phyloP scores from a whole-genome alignment of 2,888 invertebrate genomes.

The Calliphora vomitoria region DNA sequence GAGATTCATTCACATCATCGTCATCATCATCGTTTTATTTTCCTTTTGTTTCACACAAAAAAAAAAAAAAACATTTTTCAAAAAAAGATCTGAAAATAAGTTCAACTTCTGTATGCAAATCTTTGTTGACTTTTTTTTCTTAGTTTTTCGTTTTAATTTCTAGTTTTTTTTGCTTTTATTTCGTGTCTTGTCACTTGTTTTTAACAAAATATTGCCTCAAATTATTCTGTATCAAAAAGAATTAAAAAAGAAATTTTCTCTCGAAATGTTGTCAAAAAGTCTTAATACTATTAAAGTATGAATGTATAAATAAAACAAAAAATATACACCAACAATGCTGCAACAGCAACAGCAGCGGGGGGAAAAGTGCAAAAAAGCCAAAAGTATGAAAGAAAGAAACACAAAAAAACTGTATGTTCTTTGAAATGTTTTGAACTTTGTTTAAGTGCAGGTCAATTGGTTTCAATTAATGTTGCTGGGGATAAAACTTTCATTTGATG shows the following conservation, averaged over 20 bases:
- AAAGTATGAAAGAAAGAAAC: conserved; percentile 1
- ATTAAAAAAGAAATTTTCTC: conserved; percentile 23
- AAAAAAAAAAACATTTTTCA: conserved; percentile 22
- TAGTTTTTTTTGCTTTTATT: conserved; percentile 45
- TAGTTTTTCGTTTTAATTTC: conserved; percentile 42
- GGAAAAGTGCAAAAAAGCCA: conserved; percentile 18
- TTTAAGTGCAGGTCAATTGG: conserved; percentile 72
- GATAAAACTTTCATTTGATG: conserved; percentile 67
- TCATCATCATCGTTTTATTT: conserved; percentile 48
- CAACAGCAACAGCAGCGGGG: background rate
- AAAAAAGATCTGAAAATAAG: conserved; percentile 43
- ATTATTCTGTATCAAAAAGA: conserved; percentile 48
- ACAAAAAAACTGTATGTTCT: conserved; percentile 40
- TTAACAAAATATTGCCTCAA: conserved; percentile 53
- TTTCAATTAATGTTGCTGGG: conserved; percentile 68
- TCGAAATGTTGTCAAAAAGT: conserved; percentile 60
- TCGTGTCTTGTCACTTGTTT: conserved; percentile 63
- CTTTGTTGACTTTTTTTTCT: conserved; percentile 65
- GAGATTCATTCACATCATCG: conserved; percentile 64
- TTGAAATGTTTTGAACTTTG: conserved; percentile 70
- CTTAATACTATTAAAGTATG: conserved; percentile 44
- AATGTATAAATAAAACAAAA: background rate
- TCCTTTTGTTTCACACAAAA: conserved; percentile 43
- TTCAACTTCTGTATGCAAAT: conserved; percentile 67
- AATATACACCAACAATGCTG: background rate